Base-by-base conservation (phyloP, 2,888 invertebrate genomes). In the Nomada ruficornis region DNA sequence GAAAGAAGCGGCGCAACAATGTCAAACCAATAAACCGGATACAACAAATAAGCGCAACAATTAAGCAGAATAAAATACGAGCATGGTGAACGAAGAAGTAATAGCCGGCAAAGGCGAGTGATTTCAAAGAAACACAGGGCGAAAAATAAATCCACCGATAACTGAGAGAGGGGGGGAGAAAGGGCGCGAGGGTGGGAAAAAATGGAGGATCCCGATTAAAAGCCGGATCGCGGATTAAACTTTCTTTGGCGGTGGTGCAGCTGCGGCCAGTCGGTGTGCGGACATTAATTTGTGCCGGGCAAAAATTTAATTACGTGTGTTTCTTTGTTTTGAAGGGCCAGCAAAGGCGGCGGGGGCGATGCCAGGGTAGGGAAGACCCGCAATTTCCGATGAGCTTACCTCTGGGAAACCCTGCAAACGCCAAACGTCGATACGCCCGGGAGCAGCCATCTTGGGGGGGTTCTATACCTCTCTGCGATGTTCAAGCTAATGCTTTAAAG, bases 331-430 rank as follows among this genome's bases (percentile, higher is more conserved):
- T 91, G 88, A 89, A 88, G 88, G 89, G 84, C 83, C 79, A 74
- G 86, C 80, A 88, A 89, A 89, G 86, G 89, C 75, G 88, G 87
- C 87, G 88, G 92, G 90, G 90, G 90, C 89, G 88, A 91, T 90
- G 90, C 88, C 86, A 92, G 93, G 93, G 92, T 92, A 93, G 90
- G 92, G 94, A 94, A 94, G 94, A 92, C 94, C 91, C 85, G 86
- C 93, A 94, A 94, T 91, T 92, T 89, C 93, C 94, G 93, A 94
- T 94, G 94, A 94, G 94, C 94, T 94, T 94, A 94, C 94, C 93
- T 92, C 91, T 90, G 91, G 87, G 93, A 94, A 94, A 93, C 94
- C 94, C 87, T 90, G 85, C 87, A 94, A 94, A 91, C 88, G 92
- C 91, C 91, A 93, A 93, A 93, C 94, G 94, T 94, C 94, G 94